Conservation (phyloP, 2,888 invertebrate species). For the Unio pictorum region DNA sequence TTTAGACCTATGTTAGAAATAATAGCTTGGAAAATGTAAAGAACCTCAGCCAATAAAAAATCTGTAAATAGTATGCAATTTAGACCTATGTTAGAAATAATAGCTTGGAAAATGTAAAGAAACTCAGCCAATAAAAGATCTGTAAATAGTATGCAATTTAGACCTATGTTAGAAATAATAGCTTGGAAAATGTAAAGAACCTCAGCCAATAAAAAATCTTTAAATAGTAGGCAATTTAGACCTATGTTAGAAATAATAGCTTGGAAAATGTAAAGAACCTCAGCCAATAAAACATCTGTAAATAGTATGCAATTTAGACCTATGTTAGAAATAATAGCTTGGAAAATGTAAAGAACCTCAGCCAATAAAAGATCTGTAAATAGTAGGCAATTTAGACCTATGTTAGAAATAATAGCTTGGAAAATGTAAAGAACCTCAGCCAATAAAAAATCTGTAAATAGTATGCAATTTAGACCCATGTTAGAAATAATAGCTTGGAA, state of each 20-base stretch:
- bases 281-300: conserved; percentile 3
- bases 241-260: background rate
- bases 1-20: conserved; percentile 5
- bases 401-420: background rate
- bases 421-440: no score
- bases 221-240: conserved; percentile 12
- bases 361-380: conserved; percentile 5
- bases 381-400: conserved; percentile 10
- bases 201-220: conserved; percentile 1
- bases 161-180: conserved; percentile 1
- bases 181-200: no score
- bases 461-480: conserved; percentile 10
- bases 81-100: conserved; percentile 2
- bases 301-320: conserved; percentile 12
- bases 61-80: conserved; percentile 10
- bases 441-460: conserved; percentile 7
- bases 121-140: background rate
- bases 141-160: conserved; percentile 10
- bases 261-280: no score
- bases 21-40: no score
- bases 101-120: no score
- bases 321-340: no score
- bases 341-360: no score
- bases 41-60: background rate
- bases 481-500: background rate